Percentiles rank a stretch among this genome's conserved stretches.
These are phyloP conservation scores for Leptopilina clavipes DNA, from an alignment of 1,140 invertebrate genomes.

Conservation along the genomic window DNA sequence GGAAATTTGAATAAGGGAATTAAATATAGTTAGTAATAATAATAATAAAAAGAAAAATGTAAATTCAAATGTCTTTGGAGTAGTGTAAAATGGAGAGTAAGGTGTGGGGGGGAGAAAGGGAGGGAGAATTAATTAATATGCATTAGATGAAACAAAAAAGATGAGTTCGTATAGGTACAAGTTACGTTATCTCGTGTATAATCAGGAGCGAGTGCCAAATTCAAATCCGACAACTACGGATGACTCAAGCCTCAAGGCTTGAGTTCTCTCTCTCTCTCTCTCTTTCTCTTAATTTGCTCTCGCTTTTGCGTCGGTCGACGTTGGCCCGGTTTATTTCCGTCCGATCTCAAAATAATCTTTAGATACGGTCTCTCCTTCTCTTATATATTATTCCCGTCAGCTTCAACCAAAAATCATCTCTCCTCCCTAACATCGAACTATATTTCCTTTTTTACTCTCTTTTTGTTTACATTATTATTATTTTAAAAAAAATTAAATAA, in stretches of 20 bases:
- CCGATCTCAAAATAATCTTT: conserved; percentile 66
- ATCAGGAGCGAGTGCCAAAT: conserved; percentile 47
- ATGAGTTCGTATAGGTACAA: conserved; percentile 25
- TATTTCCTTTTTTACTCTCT: conserved; percentile 37
- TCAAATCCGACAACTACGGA: conserved; percentile 42
- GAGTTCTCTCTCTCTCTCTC: conserved; percentile 49
- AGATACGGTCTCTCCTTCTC: conserved; percentile 61
- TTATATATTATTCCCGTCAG: conserved; percentile 31
- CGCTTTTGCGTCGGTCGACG: conserved; percentile 52
- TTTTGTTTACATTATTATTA: neutral
- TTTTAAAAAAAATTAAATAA: too few species aligned
- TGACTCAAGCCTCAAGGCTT: conserved; percentile 67
- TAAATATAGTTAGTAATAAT: too few species aligned
- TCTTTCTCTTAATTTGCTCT: conserved; percentile 22
- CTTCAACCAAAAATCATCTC: conserved; percentile 31
- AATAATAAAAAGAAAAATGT: too few species aligned
- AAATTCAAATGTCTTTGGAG: too few species aligned
- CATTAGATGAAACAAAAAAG: neutral
- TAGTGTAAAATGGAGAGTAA: too few species aligned
- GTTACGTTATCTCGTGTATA: conserved; percentile 52
- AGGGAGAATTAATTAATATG: too few species aligned
- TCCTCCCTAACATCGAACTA: neutral
- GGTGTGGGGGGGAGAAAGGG: too few species aligned
- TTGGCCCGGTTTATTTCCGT: conserved; percentile 68
- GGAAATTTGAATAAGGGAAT: too few species aligned